Evolutionary conservation across 1,140 invertebrate species (phyloP), one percentile per base, ranked within the genome.

Genomic region (Papilio glaucus): DNA sequence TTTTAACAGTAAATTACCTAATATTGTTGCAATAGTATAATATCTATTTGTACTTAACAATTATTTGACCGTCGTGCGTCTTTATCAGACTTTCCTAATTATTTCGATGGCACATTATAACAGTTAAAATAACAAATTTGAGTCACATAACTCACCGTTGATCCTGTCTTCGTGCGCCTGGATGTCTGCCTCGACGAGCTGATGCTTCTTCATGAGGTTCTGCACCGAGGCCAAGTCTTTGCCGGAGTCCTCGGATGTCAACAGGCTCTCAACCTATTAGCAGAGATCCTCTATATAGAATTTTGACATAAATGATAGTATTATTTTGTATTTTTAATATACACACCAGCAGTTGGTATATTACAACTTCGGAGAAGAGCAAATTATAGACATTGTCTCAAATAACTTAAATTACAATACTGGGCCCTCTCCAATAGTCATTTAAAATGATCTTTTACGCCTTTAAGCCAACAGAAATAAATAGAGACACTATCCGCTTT

Each of bases 141-240:
- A 33, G 2, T 33, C n/a, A n/a, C 29, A 33, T 33, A 24, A 57
- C 18, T 24, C 0, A 95, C 97, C 97, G 83, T 97, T 97, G 80
- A 99, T 98, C 65, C 99, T 95, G 86, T 99, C 99, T 86, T 99
- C 98, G 89, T 99, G 98, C 8, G 98, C 97, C 86, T 96, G 96
- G 85, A 99, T 98, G 88, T 99, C 99, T 45, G 98, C 98, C 89
- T 99, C 98, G 13, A 99, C 97, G 29, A 99, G 94, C 88, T 99
- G 98, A 92, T 99, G 99, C 89, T 99, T 99, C 94, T 99, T 99
- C 95, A 99, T 97, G 41, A 99, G 94, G 94, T 99, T 99, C 94
- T 99, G 98, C n/a, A 99, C 99, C 0, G 98, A 99, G 0, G 98
- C 98, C 65, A 99, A 94, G 94, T 99, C 99, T 91, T 99, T 99